A percentile compares a stretch with the other conserved stretches of the same genome.
Evolutionary conservation across 2,797 vertebrate genomes (phyloP).

Genomic region (Galagoides demidoff): DNA sequence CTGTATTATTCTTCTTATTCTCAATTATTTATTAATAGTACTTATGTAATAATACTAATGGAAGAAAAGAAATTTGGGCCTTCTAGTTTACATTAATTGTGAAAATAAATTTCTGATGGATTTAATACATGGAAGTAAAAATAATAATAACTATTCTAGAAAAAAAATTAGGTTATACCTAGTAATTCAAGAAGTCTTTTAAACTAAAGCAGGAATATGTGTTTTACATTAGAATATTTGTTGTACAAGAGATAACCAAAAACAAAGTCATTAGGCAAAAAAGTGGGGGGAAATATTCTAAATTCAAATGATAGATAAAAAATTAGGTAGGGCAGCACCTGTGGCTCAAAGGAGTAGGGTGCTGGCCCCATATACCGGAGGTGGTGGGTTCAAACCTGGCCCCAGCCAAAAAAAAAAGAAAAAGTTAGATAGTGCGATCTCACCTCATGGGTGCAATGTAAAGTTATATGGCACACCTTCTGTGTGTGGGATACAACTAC

Average conservation of each 20-base stretch:
- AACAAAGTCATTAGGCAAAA: conserved; percentile 36
- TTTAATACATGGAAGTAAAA: conserved; percentile 47
- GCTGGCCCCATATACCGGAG: too few species aligned
- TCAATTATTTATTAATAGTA: neutral
- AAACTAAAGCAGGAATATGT: neutral
- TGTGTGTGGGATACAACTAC: too few species aligned
- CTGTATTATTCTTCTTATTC: neutral
- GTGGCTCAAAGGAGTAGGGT: too few species aligned
- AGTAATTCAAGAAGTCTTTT: conserved; percentile 25
- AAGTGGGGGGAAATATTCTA: conserved; percentile 44
- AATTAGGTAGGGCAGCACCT: neutral
- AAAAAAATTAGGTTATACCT: neutral
- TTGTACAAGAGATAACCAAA: neutral
- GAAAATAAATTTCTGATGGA: conserved; percentile 16
- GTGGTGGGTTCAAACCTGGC: too few species aligned
- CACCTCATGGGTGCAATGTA: too few species aligned
- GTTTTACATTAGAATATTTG: neutral
- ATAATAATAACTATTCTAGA: conserved; percentile 22
- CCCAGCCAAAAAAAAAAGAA: neutral
- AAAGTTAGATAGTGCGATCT: neutral
- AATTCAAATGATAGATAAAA: conserved; percentile 58
- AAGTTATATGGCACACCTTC: too few species aligned
- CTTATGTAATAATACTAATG: neutral
- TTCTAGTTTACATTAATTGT: conserved; percentile 1
- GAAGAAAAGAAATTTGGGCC: neutral